phyloP scores from a whole-genome alignment of 1,140 invertebrate species.

The Zaprionus gabonicus region DNA sequence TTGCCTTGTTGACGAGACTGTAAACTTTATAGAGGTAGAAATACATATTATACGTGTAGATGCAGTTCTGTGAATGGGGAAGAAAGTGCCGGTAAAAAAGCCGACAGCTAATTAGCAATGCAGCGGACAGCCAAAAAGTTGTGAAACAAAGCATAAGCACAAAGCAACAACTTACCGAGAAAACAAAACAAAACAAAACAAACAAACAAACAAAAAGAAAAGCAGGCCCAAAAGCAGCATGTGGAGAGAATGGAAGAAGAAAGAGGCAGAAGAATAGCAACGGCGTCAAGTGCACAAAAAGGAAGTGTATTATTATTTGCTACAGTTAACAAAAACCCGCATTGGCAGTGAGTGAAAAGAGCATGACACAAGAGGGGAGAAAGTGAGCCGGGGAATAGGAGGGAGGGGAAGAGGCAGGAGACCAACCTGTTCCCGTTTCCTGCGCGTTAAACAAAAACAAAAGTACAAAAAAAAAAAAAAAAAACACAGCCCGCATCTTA shows the following conservation, averaged over 20 bases:
- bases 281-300: slow-evolving; percentile 38
- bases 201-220: slow-evolving; percentile 23
- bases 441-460: slow-evolving; percentile 7
- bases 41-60: too few relatives aligned
- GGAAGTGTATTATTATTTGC: slow-evolving; percentile 61
- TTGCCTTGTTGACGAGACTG: neutral
- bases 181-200: slow-evolving; percentile 20
- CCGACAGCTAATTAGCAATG: slow-evolving; percentile 50
- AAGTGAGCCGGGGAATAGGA: too few relatives aligned
- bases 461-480: neutral
- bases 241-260: neutral
- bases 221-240: slow-evolving; percentile 22
- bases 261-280: slow-evolving; percentile 28
- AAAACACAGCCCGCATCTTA: slow-evolving; percentile 25
- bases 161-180: slow-evolving; percentile 26
- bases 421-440: slow-evolving; percentile 19
- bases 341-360: neutral
- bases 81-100: neutral
- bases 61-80: neutral
- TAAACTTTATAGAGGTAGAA: neutral
- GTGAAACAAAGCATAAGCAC: slow-evolving; percentile 24
- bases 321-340: slow-evolving; percentile 58
- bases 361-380: neutral
- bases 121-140: slow-evolving; percentile 37
- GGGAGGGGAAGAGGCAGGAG: neutral